A percentile compares a stretch with the other conserved stretches of the same genome.
Conservation (phyloP, 92 coral and sea anemone species). For the Phenganax subtilis region DNA sequence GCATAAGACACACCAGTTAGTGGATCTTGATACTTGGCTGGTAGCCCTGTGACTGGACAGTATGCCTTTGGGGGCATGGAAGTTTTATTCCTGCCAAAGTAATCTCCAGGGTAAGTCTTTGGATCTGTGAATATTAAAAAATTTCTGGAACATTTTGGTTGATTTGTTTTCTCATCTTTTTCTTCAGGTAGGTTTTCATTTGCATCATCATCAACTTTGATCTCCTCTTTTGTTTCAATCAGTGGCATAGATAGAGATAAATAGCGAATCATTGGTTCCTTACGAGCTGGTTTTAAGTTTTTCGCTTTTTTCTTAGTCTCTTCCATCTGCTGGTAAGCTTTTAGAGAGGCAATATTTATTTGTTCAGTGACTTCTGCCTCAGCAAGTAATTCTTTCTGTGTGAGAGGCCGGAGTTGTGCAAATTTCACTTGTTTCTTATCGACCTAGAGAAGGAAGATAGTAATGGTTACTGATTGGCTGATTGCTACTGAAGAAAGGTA, state of each 20-base stretch:
- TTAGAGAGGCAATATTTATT: conserved; percentile 72
- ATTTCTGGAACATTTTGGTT: conserved; percentile 72
- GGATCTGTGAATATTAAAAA: conserved; percentile 91
- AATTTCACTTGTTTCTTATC: conserved; percentile 37
- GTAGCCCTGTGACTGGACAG: conserved; percentile 88
- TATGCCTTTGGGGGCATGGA: conserved; percentile 73
- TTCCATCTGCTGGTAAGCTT: conserved; percentile 83
- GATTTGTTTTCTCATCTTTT: conserved; percentile 55
- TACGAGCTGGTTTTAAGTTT: conserved; percentile 67
- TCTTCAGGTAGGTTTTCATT: conserved; percentile 52
- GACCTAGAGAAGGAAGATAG: not conserved
- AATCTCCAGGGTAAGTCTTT: conserved; percentile 79
- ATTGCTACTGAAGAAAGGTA: no score
- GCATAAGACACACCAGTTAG: conserved; percentile 80
- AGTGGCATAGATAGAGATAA: conserved; percentile 93
- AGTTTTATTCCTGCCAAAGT: conserved; percentile 71
- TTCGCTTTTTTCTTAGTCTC: conserved; percentile 89
- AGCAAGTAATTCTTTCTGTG: conserved; percentile 87
- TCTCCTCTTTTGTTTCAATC: conserved; percentile 60
- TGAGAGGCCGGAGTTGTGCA: conserved; percentile 63
- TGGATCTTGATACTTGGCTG: conserved; percentile 81
- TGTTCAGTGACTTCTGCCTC: conserved; percentile 93
- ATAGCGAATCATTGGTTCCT: conserved; percentile 81
- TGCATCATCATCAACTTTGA: conserved; percentile 65
- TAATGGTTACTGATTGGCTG: no score